Evolutionary conservation across 2,113 vertebrate species (phyloP), one percentile per base, ranked within the genome.

Genomic region (Gymnocephalus cernua): DNA sequence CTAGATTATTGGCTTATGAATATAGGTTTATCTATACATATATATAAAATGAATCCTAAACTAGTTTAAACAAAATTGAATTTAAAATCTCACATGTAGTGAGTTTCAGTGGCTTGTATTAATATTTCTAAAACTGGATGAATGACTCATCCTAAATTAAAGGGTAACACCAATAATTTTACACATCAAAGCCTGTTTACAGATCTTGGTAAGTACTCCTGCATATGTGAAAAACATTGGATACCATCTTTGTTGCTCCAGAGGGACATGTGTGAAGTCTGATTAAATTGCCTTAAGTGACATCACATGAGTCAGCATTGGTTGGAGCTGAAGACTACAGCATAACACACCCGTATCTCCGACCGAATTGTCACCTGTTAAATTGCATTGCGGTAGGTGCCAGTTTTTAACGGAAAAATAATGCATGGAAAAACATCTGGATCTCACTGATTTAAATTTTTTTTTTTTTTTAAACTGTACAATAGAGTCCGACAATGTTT

Each of bases 321-420:
- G 41, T 10, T 48, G 27, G n/a, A n/a, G 27, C 7, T 69, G 11
- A 63, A 57, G 13, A 32, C 19, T 61, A 15, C 21, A 27, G 44
- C 19, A 48, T 3, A 41, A 61, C 23, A 38, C 62, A 70, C 15
- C 61, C 6, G 54, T 75, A 70, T 57, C 29, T 23, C 6, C 0
- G 6, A 57, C 64, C 4, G 6, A 80, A 76, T 23, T 61, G 73
- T 54, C 50, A 15, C 58, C 16, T 23, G 47, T 38, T 38, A 12
- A 7, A 51, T 27, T 86, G 79, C 69, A 54, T 72, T 77, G n/a
- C 70, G 78, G 71, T n/a, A 69, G 71, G 50, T 21, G 13, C 35
- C n/a, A 12, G 21, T 44, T 63, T 67, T 56, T 29, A 21, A 35
- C 6, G 23, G 16, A 71, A 29, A 6, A 27, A 50, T 16, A 57